Evolutionary conservation across 2,113 vertebrate genomes (phyloP).

Genomic region (Paradoxurus hermaphroditus): DNA sequence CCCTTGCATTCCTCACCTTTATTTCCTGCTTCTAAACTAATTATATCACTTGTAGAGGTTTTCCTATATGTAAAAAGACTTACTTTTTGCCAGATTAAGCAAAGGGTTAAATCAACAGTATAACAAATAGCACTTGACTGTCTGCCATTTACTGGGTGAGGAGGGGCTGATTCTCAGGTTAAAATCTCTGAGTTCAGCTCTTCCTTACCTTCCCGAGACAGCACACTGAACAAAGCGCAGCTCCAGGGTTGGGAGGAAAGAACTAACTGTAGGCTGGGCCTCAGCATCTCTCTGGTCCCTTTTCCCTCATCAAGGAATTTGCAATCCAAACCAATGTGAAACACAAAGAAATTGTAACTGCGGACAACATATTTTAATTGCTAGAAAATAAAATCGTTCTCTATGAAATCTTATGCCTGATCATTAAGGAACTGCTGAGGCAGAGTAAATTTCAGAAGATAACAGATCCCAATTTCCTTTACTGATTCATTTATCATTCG

Average conservation of each 20-base stretch:
- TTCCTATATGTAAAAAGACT: background rate
- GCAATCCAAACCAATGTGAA: constrained; percentile 41
- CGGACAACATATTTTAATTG: background rate
- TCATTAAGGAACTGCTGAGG: background rate
- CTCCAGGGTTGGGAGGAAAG: background rate
- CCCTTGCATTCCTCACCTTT: background rate
- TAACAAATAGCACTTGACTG: background rate
- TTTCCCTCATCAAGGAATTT: background rate
- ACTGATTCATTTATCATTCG: constrained; percentile 45
- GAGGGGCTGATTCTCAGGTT: background rate
- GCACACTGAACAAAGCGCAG: background rate
- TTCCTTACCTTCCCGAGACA: background rate
- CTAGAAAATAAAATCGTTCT: constrained; percentile 14
- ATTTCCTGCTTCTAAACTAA: constrained; percentile 52
- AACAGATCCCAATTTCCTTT: constrained; percentile 33
- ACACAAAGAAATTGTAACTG: constrained; percentile 45
- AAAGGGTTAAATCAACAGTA: background rate
- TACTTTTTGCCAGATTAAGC: constrained; percentile 36
- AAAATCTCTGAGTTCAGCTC: background rate
- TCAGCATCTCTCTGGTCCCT: background rate
- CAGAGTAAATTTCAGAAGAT: background rate
- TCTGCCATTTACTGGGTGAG: background rate
- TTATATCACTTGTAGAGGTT: background rate
- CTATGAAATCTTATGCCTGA: background rate
- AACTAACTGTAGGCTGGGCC: background rate